A percentile compares a stretch with the other conserved stretches of the same genome.
These are phyloP conservation scores for Eupsittula cactorum DNA, from an alignment of 2,113 vertebrate genomes.

Conservation along the genomic window DNA sequence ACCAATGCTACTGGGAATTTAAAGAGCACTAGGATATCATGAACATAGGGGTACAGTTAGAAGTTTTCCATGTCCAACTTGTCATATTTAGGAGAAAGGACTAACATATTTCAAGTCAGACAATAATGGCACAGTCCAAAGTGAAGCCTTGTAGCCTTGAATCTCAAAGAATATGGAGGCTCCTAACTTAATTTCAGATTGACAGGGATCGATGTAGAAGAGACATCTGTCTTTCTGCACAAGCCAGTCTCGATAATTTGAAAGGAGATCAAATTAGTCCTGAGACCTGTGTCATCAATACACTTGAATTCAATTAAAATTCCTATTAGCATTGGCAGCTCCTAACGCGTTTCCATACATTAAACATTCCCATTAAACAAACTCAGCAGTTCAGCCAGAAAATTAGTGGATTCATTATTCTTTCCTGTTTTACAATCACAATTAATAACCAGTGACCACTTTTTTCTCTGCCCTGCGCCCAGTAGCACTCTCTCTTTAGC, in stretches of 20 bases:
- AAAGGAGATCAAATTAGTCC: neutral
- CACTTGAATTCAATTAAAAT: neutral
- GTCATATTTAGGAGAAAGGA: neutral
- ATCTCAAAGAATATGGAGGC: neutral
- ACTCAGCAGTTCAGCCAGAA: neutral
- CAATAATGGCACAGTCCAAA: neutral
- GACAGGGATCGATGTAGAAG: neutral
- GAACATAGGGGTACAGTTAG: neutral
- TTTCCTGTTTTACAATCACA: constrained; percentile 6
- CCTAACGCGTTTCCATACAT: neutral
- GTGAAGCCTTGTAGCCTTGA: neutral
- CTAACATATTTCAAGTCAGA: neutral
- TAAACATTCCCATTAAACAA: neutral
- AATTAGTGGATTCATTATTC: constrained; percentile 9
- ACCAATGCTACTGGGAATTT: neutral
- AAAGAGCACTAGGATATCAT: neutral
- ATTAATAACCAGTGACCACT: neutral
- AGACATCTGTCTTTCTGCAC: neutral
- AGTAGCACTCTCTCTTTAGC: neutral
- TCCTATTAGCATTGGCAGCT: neutral
- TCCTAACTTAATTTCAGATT: neutral
- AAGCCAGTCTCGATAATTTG: neutral
- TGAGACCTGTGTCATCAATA: neutral
- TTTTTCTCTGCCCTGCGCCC: neutral
- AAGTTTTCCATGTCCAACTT: neutral